Evolutionary conservation across 2,888 invertebrate species (phyloP).

Genomic region (Limnephilus auricula): DNA sequence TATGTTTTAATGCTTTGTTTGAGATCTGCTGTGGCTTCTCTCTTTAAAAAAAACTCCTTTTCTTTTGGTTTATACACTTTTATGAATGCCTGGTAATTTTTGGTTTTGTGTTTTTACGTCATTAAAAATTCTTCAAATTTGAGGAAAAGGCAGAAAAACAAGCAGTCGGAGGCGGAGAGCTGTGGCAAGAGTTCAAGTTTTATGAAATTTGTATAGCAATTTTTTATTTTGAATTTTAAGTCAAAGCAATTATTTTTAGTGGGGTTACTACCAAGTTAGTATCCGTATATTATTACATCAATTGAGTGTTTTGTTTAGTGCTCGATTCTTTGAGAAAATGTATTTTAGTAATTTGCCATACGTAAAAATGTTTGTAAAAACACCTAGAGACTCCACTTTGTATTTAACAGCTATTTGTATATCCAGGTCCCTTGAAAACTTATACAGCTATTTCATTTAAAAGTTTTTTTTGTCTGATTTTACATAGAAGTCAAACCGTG

Average conservation of each 20-base stretch:
- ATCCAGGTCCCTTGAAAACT: background rate
- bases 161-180: background rate
- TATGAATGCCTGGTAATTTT: background rate
- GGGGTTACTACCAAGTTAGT: background rate
- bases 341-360: background rate
- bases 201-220: background rate
- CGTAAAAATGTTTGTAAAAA: background rate
- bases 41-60: background rate
- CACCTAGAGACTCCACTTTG: background rate
- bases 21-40: background rate
- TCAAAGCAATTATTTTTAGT: background rate
- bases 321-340: no score
- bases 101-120: background rate
- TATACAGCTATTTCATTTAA: background rate
- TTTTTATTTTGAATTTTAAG: background rate
- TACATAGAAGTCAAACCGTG: background rate
- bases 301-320: no score
- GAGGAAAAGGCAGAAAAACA: background rate
- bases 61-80: background rate
- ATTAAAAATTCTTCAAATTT: background rate
- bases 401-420: background rate
- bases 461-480: background rate
- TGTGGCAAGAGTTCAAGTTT: background rate
- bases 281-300: no score
- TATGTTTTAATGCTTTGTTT: conserved; percentile 34